Evolutionary conservation across 2,888 invertebrate species (phyloP), one percentile per base, ranked within the genome.

Genomic region (Agrochola lota): DNA sequence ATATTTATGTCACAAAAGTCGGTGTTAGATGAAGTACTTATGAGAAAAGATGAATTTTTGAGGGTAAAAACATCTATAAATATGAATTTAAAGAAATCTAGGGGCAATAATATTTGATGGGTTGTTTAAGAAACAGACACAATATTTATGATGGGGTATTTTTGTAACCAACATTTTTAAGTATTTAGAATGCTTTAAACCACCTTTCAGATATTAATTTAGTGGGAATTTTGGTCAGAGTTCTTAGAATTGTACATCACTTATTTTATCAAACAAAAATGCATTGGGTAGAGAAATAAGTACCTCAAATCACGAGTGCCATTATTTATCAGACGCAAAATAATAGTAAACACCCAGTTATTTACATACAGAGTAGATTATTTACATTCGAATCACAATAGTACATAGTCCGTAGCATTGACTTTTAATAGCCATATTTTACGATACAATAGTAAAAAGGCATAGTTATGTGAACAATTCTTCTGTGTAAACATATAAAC

Each of bases 381-480:
- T 73, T 59, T 73, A 23, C 64, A 80, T 60, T 52, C 0, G 23
- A 46, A 59, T 66, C 35, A 30, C 26, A 59, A 35, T 3, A 35
- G 0, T 35, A 20, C 2, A 43, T 17, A 30, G 5, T 0, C 66
- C 20, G 2, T 68, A 30, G 12, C 20, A 57, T 43, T 80, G 30
- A 35, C 4, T 67, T 62, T 23, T 20, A 30, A 52, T 26, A 66
- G 23, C 40, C 59, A 49, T 60, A 59, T 46, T 73, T 74, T 74
- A 82, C 30, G 59, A 84, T 23, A 71, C 67, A 73, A 60, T 69
- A 35, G 30, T 64, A 23, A 57, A 69, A 63, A 59, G n/a, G 30
- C 67, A 26, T 30, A 57, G n/a, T 0, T 82, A 70, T 20, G 30
- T 59, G n/a, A 40, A 63, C 12, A 60, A 55, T 59, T 73, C 60